These are phyloP conservation scores for Pantala flavescens DNA, from an alignment of 1,140 invertebrate genomes.

Conservation along the genomic window DNA sequence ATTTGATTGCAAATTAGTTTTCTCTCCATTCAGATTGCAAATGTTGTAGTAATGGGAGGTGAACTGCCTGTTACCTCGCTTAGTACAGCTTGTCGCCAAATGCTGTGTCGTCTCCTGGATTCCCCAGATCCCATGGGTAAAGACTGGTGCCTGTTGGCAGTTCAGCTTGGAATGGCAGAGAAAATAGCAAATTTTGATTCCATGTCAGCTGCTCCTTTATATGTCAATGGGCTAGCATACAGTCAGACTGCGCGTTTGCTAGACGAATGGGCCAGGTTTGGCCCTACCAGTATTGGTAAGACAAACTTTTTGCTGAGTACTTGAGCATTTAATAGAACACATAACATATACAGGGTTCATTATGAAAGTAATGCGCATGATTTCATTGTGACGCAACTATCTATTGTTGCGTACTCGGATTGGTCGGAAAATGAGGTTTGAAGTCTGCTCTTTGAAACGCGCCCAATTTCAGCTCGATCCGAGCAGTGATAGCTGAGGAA, in stretches of 20 bases:
- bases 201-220: conserved; percentile 25
- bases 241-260: conserved; percentile 41
- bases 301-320: not conserved
- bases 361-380: too few relatives aligned
- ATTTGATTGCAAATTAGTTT: too few relatives aligned
- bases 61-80: conserved; percentile 33
- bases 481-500: too few relatives aligned
- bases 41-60: conserved; percentile 32
- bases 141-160: conserved; percentile 73
- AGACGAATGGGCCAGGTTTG: conserved; percentile 37
- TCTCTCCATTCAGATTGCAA: conserved; percentile 33
- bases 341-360: too few relatives aligned
- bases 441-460: too few relatives aligned
- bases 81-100: conserved; percentile 38
- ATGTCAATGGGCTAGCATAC: conserved; percentile 18
- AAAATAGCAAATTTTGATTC: conserved; percentile 41
- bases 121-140: conserved; percentile 65
- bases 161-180: conserved; percentile 54
- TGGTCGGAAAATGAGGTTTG: too few relatives aligned
- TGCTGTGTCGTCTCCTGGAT: conserved; percentile 55
- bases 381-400: too few relatives aligned
- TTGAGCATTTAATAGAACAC: not conserved
- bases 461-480: too few relatives aligned
- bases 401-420: too few relatives aligned
- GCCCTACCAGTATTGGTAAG: conserved; percentile 35